Base-by-base conservation (phyloP, 2,888 invertebrate genomes). In the Trissoscelio sp. region DNA sequence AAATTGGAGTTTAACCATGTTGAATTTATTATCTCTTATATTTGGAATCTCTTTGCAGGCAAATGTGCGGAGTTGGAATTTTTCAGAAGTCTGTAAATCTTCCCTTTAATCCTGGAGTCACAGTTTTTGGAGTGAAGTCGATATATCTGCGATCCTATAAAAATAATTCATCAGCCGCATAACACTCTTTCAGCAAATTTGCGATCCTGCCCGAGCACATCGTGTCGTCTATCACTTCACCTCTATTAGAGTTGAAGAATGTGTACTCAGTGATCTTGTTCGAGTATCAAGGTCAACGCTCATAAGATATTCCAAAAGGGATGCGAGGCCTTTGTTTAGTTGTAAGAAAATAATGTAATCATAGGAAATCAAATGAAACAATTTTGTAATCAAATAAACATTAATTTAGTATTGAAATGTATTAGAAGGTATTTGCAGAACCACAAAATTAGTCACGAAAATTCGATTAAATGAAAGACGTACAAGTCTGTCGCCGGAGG, bases 181-280 rank as follows among this genome's bases (percentile, higher is more conserved):
- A 46, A 34, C 48, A 48, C 7, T 48, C 12, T 64, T 64, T 64
- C 11, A 62, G 6, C 46, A 18, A 48, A 48, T 48, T 48, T 34
- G 31, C 64, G 34, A 34, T 34, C 48, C 12, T 11, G 64, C 9
- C 64, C 34, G 48, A 64, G 22, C 48, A 64, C 64, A 64, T 64
- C 48, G 20, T 5, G 14, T 14, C 64, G 48, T 64, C 64, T 64
- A 69, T 69, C 69, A 69, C 69, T 55, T 53, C 22, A n/a, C 24
- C 24, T 53, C 53, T 28, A 53, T 53, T 53, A 64, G 14, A 12
- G 20, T 34, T 48, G 34, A 48, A 48, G 48, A 48, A 64, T 31
- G 46, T 46, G 62, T 62, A 12, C 48, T 20, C 48, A 22, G 16
- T 48, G 12, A 14, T 66, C 46, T 44, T 44, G 44, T 60, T 24